Conservation (phyloP, 1,140 invertebrate species). For the Penaeus japonicus region DNA sequence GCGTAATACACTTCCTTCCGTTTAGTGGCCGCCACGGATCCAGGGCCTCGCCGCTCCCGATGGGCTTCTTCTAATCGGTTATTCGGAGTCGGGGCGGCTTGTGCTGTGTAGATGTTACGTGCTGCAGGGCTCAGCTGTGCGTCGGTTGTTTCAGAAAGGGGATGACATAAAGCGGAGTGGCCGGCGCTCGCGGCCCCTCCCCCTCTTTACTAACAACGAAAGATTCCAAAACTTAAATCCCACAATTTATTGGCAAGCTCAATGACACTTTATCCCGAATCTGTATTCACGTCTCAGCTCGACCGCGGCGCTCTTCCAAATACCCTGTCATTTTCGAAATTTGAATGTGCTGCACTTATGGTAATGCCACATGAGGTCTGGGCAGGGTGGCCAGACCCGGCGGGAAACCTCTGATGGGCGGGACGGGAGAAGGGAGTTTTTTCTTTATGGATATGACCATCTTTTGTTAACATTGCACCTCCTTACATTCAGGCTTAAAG, state of each 20-base stretch:
- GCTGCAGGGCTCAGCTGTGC: not conserved
- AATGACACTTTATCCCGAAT: conserved; percentile 45
- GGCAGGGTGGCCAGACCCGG: not conserved
- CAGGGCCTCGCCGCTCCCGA: not conserved
- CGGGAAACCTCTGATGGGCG: not conserved
- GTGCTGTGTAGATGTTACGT: too few relatives aligned
- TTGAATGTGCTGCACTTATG: conserved; percentile 43
- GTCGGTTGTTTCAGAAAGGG: not conserved
- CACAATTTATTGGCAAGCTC: conserved; percentile 47
- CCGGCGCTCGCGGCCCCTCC: not conserved
- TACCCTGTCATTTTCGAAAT: conserved; percentile 39
- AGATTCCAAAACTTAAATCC: conserved; percentile 42
- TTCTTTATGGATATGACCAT: too few relatives aligned
- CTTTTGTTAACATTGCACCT: too few relatives aligned
- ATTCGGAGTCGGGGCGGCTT: too few relatives aligned
- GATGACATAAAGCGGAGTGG: not conserved
- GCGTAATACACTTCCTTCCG: not conserved
- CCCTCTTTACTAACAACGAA: not conserved
- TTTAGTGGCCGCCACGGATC: not conserved
- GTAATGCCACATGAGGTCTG: conserved; percentile 16
- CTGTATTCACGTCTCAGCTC: conserved; percentile 35
- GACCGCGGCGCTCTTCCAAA: conserved; percentile 16
- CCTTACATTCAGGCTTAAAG: too few relatives aligned
- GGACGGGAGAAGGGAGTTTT: not conserved
- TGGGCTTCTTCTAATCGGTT: too few relatives aligned